Percentiles rank a stretch among this genome's conserved stretches.
Conservation (phyloP, 2,113 vertebrate genomes). For the Columbina picui region DNA sequence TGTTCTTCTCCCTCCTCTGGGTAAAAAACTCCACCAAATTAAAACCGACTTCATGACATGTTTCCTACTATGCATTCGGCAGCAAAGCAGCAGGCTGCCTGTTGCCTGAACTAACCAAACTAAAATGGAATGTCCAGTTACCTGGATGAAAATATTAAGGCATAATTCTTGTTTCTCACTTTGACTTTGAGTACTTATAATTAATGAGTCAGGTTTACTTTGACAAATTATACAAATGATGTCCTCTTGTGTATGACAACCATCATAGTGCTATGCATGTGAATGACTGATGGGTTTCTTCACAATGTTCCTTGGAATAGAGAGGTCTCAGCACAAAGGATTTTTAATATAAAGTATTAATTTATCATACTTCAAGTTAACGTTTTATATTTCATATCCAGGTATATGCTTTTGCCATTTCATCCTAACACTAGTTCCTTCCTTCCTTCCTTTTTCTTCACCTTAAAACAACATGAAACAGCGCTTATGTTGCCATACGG, state of each 20-base stretch:
- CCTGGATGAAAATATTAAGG: neutral
- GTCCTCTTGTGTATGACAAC: neutral
- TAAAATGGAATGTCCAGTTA: neutral
- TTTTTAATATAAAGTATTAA: neutral
- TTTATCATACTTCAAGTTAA: neutral
- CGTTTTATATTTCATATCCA: neutral
- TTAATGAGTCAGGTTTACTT: neutral
- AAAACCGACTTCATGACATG: neutral
- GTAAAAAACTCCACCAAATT: neutral
- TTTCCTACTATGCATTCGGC: neutral
- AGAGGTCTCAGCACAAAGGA: neutral
- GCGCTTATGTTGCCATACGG: accelerated
- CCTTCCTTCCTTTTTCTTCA: neutral
- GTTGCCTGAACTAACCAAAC: neutral
- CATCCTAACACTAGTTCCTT: neutral
- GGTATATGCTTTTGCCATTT: neutral
- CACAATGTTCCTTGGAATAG: neutral
- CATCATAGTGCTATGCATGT: neutral
- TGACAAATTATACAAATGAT: neutral
- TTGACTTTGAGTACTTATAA: neutral
- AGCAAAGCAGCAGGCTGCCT: neutral
- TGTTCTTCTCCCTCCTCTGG: neutral
- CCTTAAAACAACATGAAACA: neutral
- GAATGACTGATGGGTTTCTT: neutral
- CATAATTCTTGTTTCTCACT: neutral